Base-by-base conservation (phyloP, 2,113 vertebrate species). In the Triplophysa rosa region DNA sequence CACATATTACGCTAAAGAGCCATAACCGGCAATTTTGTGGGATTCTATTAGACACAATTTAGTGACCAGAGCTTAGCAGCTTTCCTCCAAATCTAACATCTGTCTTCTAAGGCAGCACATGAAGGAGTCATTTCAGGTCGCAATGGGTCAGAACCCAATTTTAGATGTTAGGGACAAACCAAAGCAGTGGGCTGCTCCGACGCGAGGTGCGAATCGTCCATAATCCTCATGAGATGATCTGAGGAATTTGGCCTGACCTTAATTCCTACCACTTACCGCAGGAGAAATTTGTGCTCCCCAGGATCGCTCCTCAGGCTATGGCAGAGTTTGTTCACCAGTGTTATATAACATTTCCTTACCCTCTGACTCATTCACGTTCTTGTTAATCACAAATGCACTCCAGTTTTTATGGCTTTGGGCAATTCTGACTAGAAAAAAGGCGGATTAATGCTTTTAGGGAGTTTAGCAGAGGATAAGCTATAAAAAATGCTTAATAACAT, bases 1-100 rank as follows among this genome's bases (percentile, higher is more conserved):
- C 45, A 58, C 37, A 62, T 26, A 47, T 47, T 26, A 63, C 19
- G 23, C 16, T 74, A 47, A 47, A 63, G 12, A 45, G 70, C 9
- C 21, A 26, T 45, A 11, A 29, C 40, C 47, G 58, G 12, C 9
- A 59, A 59, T 29, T 40, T 40, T 52, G 16, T 29, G 23, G 2
- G 23, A 19, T 58, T 72, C 24, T 47, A 33, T 33, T 54, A n/a
- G 24, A 70, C 52, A 52, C 67, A 54, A 47, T 45, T 58, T 16
- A 33, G 17, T n/a, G 23, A 26, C 61, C 61, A 19, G 1, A 86
- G 84, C 85, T 91, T 80, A 87, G 79, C 81, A 83, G 78, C 70
- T 63, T 56, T 8, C 37, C 67, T 77, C 29, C 49, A 70, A 63
- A 84, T 72, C 29, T 52, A 75, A 29, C 86, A 81, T 87, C 71